phyloP scores from a whole-genome alignment of 2,888 invertebrate genomes.

The Choreutis nemorana region DNA sequence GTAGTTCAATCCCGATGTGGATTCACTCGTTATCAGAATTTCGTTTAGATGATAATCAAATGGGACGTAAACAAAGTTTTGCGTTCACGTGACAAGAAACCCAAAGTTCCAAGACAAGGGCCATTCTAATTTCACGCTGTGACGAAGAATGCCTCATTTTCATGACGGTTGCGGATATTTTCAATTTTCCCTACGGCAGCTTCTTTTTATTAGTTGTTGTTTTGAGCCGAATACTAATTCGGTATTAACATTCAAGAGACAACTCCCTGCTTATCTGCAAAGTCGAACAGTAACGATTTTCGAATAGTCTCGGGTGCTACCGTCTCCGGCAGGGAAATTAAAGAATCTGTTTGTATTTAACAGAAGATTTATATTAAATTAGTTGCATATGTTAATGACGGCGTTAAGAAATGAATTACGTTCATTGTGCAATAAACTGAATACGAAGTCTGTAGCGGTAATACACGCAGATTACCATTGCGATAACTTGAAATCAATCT shows the following conservation, averaged over 20 bases:
- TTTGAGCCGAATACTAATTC: slow-evolving; percentile 59
- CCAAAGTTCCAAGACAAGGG: slow-evolving; percentile 25
- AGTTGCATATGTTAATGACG: too few species aligned
- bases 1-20: neutral
- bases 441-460: too few species aligned
- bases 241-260: slow-evolving; percentile 48
- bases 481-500: too few species aligned
- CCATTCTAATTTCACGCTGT: slow-evolving; percentile 54
- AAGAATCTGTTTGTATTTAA: too few species aligned
- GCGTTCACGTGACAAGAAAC: slow-evolving; percentile 44
- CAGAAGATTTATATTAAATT: too few species aligned
- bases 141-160: slow-evolving; percentile 57
- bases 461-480: too few species aligned
- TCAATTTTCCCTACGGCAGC: slow-evolving; percentile 58
- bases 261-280: slow-evolving; percentile 27
- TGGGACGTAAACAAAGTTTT: slow-evolving; percentile 56
- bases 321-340: too few species aligned
- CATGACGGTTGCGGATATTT: slow-evolving; percentile 62
- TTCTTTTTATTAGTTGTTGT: slow-evolving; percentile 62
- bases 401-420: too few species aligned
- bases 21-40: slow-evolving; percentile 26
- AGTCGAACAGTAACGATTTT: slow-evolving; percentile 13
- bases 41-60: slow-evolving; percentile 35
- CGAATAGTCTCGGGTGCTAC: too few species aligned
- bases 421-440: too few species aligned